phyloP scores from a whole-genome alignment of 2,888 invertebrate genomes.

The Heliconius charithonia region DNA sequence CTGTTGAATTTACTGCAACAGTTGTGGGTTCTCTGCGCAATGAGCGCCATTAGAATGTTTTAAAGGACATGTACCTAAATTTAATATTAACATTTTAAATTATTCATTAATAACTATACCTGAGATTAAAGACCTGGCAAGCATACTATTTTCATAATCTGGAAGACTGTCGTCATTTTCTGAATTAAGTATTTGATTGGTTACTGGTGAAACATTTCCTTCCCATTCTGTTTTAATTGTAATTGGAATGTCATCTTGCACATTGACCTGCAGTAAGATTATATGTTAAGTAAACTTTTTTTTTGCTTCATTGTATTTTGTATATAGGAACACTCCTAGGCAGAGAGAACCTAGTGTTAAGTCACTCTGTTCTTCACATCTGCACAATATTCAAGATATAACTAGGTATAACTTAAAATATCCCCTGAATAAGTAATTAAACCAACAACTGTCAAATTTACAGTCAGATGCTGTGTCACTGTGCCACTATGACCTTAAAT shows the following conservation, averaged over 20 bases:
- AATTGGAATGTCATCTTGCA: constrained; percentile 69
- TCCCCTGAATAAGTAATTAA: background rate
- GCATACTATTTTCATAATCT: constrained; percentile 82
- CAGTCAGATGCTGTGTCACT: background rate
- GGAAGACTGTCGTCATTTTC: constrained; percentile 79
- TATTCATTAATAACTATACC: constrained; percentile 56
- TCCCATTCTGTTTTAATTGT: constrained; percentile 74
- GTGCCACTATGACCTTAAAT: background rate
- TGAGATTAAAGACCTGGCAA: constrained; percentile 79
- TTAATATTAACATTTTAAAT: too few species aligned
- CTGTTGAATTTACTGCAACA: too few species aligned
- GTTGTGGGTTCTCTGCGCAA: too few species aligned
- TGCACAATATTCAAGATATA: background rate
- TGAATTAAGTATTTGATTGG: constrained; percentile 60
- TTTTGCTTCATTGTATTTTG: background rate
- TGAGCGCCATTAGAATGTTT: too few species aligned
- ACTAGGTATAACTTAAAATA: background rate
- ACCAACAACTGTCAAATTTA: background rate
- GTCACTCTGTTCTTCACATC: background rate
- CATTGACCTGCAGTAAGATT: constrained; percentile 9
- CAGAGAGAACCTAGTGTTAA: background rate
- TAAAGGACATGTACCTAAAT: too few species aligned
- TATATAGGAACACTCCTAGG: background rate
- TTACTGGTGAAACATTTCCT: constrained; percentile 63
- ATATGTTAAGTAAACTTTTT: constrained; percentile 8